Base-by-base conservation (phyloP, 2,888 invertebrate genomes). In the Harpagoxenus sublaevis region DNA sequence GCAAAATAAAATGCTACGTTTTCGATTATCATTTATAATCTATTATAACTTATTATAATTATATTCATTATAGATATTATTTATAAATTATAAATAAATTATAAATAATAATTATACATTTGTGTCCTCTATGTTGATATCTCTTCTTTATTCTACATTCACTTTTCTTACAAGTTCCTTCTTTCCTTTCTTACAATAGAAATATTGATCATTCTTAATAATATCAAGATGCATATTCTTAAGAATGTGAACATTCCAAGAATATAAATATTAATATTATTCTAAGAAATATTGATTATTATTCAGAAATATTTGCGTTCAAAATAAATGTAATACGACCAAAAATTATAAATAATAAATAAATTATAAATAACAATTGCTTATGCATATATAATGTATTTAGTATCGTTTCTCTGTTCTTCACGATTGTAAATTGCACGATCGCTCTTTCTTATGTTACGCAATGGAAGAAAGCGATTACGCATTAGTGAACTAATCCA, bases 391-490 rank as follows among this genome's bases (percentile, higher is more conserved):
- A 15, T 63, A 10, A 63, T 10, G 3, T n/a, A 63, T 39, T n/a
- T 35, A 18, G 18, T 42, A 62, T 18, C 3, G 23, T 65, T 39
- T 23, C 9, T 65, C 4, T 63, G 39, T 74, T 66, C n/a, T 55
- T 42, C 31, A 2, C n/a, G 15, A 66, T 57, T 31, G 6, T 57
- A 60, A 62, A 48, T 42, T 42, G 12, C 15, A 31, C n/a, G 18
- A 28, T 31, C n/a, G 8, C 18, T 48, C 48, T 48, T 65, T 65
- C 31, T 66, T 15, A 60, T 23, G 3, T 71, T 81, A 18, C 18
- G 39, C 23, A 81, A 68, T n/a, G 15, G 10, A 81, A 39, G 48
- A 71, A 73, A 73, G 39, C 51, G 48, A 73, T 62, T 81, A 68
- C n/a, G 55, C 31, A 31, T 42, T 55, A n/a, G 15, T 18, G 18